Base-by-base conservation (phyloP, 2,797 vertebrate species). In the Macroramphosus scolopax region DNA sequence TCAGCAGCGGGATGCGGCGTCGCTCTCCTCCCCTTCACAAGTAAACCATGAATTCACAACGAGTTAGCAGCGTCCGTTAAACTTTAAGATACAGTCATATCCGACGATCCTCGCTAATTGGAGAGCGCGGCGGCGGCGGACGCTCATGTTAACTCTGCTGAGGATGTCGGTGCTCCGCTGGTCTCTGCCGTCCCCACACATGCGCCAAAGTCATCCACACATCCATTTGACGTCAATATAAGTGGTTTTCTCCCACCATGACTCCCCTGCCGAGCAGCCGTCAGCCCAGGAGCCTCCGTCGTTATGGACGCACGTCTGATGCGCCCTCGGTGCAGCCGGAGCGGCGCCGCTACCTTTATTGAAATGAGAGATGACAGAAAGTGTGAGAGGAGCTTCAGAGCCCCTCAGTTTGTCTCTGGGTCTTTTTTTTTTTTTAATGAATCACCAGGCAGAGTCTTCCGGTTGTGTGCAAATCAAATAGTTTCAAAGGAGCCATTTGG, bases 191-290 rank as follows among this genome's bases (percentile, higher is more conserved):
- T n/a, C n/a, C n/a, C n/a, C 7, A 34, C 43, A 63, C 69, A 57
- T 34, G 67, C 63, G 34, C 51, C 13, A 72, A 78, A 86, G 74
- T 85, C 68, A 57, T 51, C 43, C 49, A 50, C 66, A 49, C 51
- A 51, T 61, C 44, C 50, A 38, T 75, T 64, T 75, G 82, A 82
- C 78, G 82, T 83, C 81, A 84, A 39, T 37, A 38, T n/a, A n/a
- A n/a, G n/a, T n/a, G n/a, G n/a, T n/a, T n/a, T n/a, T n/a, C n/a
- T n/a, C n/a, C n/a, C n/a, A n/a, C n/a, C n/a, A n/a, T n/a, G n/a
- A n/a, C n/a, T n/a, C n/a, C n/a, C n/a, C n/a, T n/a, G n/a, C n/a
- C n/a, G n/a, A n/a, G n/a, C n/a, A n/a, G n/a, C n/a, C n/a, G n/a
- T n/a, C n/a, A n/a, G n/a, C n/a, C n/a, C n/a, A 26, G 32, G 22